Percentiles rank a stretch among this genome's conserved stretches.
These are phyloP conservation scores for Ptychadena robeensis DNA, from an alignment of 2,797 vertebrate species.

Conservation along the genomic window DNA sequence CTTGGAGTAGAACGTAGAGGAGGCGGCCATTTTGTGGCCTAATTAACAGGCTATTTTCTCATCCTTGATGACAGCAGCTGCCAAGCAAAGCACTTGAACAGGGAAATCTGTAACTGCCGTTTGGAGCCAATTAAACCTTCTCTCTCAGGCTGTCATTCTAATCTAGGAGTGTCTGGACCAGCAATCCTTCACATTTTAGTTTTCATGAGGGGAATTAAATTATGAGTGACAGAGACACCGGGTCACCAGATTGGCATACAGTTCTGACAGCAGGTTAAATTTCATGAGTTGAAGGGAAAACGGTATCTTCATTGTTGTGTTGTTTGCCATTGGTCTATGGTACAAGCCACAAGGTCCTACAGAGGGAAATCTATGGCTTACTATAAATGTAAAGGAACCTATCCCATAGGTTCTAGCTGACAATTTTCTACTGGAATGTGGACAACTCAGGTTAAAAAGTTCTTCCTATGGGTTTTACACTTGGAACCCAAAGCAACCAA, in stretches of 20 bases:
- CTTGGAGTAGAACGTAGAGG: neutral
- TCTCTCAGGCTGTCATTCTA: conserved; percentile 10
- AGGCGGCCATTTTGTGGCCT: neutral
- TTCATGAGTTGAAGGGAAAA: neutral
- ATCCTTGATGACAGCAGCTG: neutral
- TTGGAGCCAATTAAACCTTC: conserved; percentile 16
- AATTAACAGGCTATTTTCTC: neutral
- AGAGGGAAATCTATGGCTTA: neutral
- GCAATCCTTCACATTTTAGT: conserved; percentile 3
- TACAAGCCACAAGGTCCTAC: too few species aligned
- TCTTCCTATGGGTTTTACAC: too few species aligned
- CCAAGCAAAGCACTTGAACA: conserved; percentile 7
- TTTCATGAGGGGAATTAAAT: conserved; percentile 1
- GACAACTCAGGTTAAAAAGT: too few species aligned
- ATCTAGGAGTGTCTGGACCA: neutral
- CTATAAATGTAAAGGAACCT: neutral
- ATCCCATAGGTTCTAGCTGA: too few species aligned
- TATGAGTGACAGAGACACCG: neutral
- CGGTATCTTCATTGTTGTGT: neutral
- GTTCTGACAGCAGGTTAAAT: neutral
- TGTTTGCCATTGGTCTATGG: too few species aligned
- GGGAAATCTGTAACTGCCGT: conserved; percentile 11
- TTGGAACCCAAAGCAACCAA: too few species aligned
- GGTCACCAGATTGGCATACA: neutral
- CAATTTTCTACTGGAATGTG: too few species aligned